phyloP scores from a whole-genome alignment of 2,113 vertebrate genomes.

The Merops nubicus region DNA sequence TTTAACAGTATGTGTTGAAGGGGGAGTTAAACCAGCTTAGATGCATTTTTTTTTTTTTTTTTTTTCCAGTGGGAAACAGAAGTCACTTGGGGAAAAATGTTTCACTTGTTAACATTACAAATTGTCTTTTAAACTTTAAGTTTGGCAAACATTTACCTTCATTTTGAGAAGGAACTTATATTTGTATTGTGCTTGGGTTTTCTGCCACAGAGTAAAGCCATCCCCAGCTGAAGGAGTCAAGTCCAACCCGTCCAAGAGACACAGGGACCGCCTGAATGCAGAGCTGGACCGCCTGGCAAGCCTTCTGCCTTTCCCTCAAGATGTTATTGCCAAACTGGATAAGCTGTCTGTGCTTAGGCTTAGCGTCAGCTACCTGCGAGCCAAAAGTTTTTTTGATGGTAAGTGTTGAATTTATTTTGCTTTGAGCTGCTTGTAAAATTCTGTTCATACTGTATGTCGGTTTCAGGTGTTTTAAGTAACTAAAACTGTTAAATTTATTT shows the following conservation, averaged over 20 bases:
- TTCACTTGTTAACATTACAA: neutral
- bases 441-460: neutral
- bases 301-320: constrained; percentile 85
- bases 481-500: neutral
- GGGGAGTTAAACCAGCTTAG: neutral
- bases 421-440: neutral
- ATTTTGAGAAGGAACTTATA: neutral
- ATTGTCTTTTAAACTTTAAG: neutral
- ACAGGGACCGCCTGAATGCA: constrained; percentile 85
- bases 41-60: no score
- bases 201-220: constrained; percentile 74
- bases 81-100: neutral
- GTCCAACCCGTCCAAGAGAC: constrained; percentile 88
- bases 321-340: constrained; percentile 86
- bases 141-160: neutral
- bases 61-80: neutral
- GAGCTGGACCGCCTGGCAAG: constrained; percentile 85
- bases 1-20: neutral
- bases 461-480: constrained; percentile 3
- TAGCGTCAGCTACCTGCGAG: constrained; percentile 87
- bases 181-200: neutral
- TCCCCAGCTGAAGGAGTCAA: constrained; percentile 79
- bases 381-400: constrained; percentile 89
- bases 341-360: constrained; percentile 88
- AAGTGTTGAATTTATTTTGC: constrained; percentile 61